These are phyloP conservation scores for Nasonovia ribisnigri DNA, from an alignment of 2,888 invertebrate genomes.

Conservation along the genomic window DNA sequence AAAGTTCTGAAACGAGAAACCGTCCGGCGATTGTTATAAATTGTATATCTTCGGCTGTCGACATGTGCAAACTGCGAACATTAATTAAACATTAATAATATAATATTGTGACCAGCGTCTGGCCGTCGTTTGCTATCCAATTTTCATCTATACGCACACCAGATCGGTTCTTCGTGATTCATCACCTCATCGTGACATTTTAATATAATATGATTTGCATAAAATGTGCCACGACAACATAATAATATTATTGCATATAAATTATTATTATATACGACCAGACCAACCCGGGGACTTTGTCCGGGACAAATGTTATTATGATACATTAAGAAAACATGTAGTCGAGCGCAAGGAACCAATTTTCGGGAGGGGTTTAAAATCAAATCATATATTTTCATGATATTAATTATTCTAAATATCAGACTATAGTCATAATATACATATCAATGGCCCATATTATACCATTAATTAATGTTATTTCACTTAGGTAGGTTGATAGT, in stretches of 20 bases:
- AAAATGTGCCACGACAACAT: background rate
- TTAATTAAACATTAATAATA: background rate
- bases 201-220: background rate
- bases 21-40: background rate
- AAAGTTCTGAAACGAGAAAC: constrained; percentile 7
- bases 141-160: background rate
- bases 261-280: constrained; percentile 1
- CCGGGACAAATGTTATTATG: too few relatives aligned
- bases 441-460: background rate
- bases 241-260: background rate
- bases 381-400: too few relatives aligned
- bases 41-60: background rate
- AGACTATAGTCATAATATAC: background rate
- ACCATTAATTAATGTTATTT: background rate
- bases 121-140: background rate
- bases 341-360: background rate
- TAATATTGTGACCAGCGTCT: background rate
- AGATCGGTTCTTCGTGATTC: background rate
- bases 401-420: too few relatives aligned
- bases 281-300: too few relatives aligned
- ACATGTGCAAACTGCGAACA: background rate
- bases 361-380: too few relatives aligned
- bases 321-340: background rate
- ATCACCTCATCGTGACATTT: background rate
- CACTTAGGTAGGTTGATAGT: background rate